Evolutionary conservation across 2,797 vertebrate genomes (phyloP).

Genomic region (Danio jaintianensis): DNA sequence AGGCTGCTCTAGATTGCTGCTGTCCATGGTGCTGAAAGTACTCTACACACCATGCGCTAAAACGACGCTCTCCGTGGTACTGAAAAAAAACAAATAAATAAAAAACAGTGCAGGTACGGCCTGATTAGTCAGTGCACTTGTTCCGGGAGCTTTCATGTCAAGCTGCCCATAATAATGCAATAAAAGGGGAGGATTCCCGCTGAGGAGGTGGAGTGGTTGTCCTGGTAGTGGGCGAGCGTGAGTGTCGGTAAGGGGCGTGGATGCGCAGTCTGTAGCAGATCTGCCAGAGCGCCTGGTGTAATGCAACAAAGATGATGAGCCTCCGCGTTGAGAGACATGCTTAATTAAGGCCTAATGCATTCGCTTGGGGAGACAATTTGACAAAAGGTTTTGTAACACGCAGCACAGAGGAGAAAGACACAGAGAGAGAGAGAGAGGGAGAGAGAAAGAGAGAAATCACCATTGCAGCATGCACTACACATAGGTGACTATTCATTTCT

Average conservation of each 20-base stretch:
- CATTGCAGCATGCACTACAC: constrained; percentile 31
- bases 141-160: constrained; percentile 61
- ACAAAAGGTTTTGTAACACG: constrained; percentile 43
- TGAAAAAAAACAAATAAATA: not conserved
- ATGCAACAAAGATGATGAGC: constrained; percentile 43
- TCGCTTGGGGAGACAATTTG: constrained; percentile 37
- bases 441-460: constrained; percentile 20
- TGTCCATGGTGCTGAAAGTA: constrained; percentile 67
- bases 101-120: constrained; percentile 13
- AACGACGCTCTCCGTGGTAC: constrained; percentile 63
- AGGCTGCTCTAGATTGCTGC: not conserved
- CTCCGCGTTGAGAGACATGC: constrained; percentile 29
- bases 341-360: constrained; percentile 45
- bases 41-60: not conserved
- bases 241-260: constrained; percentile 59
- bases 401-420: constrained; percentile 4
- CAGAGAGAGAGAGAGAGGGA: not conserved
- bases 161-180: constrained; percentile 54
- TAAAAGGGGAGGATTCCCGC: constrained; percentile 64
- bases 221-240: constrained; percentile 55
- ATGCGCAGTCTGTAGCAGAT: constrained; percentile 44
- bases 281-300: constrained; percentile 34
- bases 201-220: constrained; percentile 57
- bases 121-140: constrained; percentile 42
- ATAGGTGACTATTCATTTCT: constrained; percentile 14